Base-by-base conservation (phyloP, 2,797 vertebrate species). In the Gobio occitaniae region DNA sequence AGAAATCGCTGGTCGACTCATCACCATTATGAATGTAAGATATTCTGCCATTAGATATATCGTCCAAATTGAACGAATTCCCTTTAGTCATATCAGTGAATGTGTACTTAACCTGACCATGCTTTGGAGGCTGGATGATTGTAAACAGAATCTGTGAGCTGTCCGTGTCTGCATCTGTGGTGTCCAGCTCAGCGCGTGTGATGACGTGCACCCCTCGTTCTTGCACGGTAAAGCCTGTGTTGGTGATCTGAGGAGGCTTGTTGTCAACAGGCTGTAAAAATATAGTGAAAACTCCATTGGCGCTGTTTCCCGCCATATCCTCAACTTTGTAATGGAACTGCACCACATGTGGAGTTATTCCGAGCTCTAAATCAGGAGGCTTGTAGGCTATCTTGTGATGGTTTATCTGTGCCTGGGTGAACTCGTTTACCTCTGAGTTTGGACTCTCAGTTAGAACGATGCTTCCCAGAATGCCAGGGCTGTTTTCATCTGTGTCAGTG, bases 401-500 rank as follows among this genome's bases (percentile, higher is more conserved):
- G 87, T 99, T 99, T 88, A 99, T 96, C 93, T 99, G 98, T 5
- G 97, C 98, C 91, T 99, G 98, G 17, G 97, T 98, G 90, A 99
- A 99, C 88, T 95, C 96, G 0, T 90, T 95, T 68, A 99, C 95
- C 88, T 95, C 92, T 0, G 91, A 91, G 16, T 95, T 93, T 68
- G 97, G 96, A 84, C 93, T 95, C 84, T 99, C 98, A 0, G 97
- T 97, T 90, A 99, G 92, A 65, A 99, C 97, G 0, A 99, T 93
- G 68, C 94, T 92, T 82, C 97, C 97, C 77, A 97, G 88, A 0
- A 93, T 89, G 0, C 95, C 92, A 0, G 95, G 93, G 80, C 91
- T 98, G 89, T 99, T 99, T 88, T 96, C 95, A 86, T 99, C 98
- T 0, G 95, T 98, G 90, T 99, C 97, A 6, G 93, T 94, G 0